Percentiles rank a stretch among this genome's conserved stretches.
These are phyloP conservation scores for Oedothorax gibbosus DNA, from an alignment of 1,140 invertebrate species.

Conservation along the genomic window DNA sequence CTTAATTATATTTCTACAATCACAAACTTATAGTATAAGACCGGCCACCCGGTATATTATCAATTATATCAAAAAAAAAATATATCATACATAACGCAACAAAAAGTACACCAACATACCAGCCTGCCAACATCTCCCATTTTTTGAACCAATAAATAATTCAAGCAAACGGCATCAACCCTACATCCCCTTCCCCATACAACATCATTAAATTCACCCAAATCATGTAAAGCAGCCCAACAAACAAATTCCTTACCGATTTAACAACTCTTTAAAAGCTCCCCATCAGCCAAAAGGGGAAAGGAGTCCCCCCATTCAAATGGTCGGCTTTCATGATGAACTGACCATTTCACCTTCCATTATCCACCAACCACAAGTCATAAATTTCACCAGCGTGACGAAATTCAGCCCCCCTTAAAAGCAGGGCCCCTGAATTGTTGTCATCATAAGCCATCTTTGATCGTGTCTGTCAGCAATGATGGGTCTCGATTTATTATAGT, in stretches of 20 bases:
- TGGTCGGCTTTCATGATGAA: slow-evolving; percentile 44
- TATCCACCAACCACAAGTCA: slow-evolving; percentile 51
- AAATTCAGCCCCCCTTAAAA: slow-evolving; percentile 15
- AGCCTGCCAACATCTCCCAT: too few relatives aligned
- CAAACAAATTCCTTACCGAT: slow-evolving; percentile 48
- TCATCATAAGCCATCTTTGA: slow-evolving; percentile 49
- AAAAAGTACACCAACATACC: too few relatives aligned
- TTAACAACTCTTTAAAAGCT: slow-evolving; percentile 49
- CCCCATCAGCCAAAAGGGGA: background rate
- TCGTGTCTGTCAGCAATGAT: background rate
- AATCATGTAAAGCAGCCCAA: slow-evolving; percentile 39
- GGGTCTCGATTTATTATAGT: too few relatives aligned
- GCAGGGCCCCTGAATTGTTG: slow-evolving; percentile 10
- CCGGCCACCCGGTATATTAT: too few relatives aligned
- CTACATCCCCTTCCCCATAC: background rate
- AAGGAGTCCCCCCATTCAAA: background rate
- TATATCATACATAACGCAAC: too few relatives aligned
- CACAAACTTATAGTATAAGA: too few relatives aligned
- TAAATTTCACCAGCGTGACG: slow-evolving; percentile 43
- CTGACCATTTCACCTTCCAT: slow-evolving; percentile 58
- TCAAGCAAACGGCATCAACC: too few relatives aligned
- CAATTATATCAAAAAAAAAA: too few relatives aligned
- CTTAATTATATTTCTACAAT: too few relatives aligned
- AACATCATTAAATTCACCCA: slow-evolving; percentile 27
- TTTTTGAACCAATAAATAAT: too few relatives aligned